Evolutionary conservation across 2,888 invertebrate species (phyloP).

Genomic region (Eilema caniola): DNA sequence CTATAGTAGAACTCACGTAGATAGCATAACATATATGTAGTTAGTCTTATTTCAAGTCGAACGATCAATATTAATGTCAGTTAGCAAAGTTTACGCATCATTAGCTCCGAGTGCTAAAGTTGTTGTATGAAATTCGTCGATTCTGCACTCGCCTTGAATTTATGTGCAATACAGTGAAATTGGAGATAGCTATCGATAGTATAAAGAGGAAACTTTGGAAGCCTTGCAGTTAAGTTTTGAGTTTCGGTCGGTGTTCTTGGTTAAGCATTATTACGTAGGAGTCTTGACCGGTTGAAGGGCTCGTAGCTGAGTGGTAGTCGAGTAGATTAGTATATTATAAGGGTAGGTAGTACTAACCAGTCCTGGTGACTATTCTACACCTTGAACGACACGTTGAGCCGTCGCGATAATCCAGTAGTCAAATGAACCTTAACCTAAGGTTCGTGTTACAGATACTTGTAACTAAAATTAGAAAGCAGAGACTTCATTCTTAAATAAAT

Average conservation of each 20-base stretch:
- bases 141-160: constrained; percentile 46
- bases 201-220: constrained; percentile 20
- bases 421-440: too few species aligned
- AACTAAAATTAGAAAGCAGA: too few species aligned
- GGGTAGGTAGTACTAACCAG: too few species aligned
- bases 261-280: not conserved
- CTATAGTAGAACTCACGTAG: not conserved
- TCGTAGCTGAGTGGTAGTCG: too few species aligned
- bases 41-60: constrained; percentile 13
- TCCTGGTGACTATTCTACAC: too few species aligned
- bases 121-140: constrained; percentile 52
- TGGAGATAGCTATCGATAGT: constrained; percentile 17
- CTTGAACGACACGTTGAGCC: too few species aligned
- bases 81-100: constrained; percentile 65
- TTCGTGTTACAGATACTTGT: too few species aligned
- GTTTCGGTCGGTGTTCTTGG: constrained; percentile 9
- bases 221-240: constrained; percentile 3
- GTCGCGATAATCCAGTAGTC: too few species aligned
- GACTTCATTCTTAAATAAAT: too few species aligned
- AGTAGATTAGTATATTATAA: too few species aligned
- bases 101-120: constrained; percentile 57
- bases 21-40: constrained; percentile 8
- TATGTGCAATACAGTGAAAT: constrained; percentile 46
- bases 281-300: not conserved
- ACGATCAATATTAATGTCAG: constrained; percentile 60